Evolutionary conservation across 2,888 invertebrate genomes (phyloP), one percentile per base, ranked within the genome.

Genomic region (Mythimna lalbum): DNA sequence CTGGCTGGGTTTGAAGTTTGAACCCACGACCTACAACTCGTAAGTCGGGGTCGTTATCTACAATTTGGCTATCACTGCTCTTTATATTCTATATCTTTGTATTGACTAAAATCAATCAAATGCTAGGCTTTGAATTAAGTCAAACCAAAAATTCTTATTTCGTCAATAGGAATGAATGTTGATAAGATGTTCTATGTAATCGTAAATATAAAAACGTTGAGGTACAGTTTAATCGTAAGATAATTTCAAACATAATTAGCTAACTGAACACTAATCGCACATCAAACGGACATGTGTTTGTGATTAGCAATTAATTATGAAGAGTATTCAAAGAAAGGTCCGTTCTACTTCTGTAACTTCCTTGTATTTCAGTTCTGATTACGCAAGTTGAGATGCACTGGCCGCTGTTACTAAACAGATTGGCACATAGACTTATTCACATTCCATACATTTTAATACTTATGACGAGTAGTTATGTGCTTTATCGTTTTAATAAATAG

Each of bases 331-430:
- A 74, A 73, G 81, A 80, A 84, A 85, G 86, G 80, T 85, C 66
- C 73, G 83, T 72, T 69, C 83, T 69, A 83, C 69, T 77, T 81
- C 69, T 87, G 80, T 77, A 73, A 81, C 87, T 90, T 89, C 90
- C 90, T 90, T 83, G 86, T 89, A 86, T 91, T 90, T 88, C 88
- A 84, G 82, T 86, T 69, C 63, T 69, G 68, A 82, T 91, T 91
- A 84, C 90, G 89, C 82, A 91, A 91, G 86, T 68, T 75, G 70
- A 88, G 90, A 91, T 91, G 90, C 90, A 90, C 89, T 84, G 86
- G 65, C 88, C 80, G 81, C 69, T 75, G 85, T 91, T 91, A 88
- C 89, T 90, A 91, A 90, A 91, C 74, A 88, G 86, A 88, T 91
- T 91, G 86, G 88, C 87, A 87, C 87, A 87, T 79, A 76, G 49